phyloP scores from a whole-genome alignment of 92 coral and sea anemone genomes.

The Paragorgia papillata region DNA sequence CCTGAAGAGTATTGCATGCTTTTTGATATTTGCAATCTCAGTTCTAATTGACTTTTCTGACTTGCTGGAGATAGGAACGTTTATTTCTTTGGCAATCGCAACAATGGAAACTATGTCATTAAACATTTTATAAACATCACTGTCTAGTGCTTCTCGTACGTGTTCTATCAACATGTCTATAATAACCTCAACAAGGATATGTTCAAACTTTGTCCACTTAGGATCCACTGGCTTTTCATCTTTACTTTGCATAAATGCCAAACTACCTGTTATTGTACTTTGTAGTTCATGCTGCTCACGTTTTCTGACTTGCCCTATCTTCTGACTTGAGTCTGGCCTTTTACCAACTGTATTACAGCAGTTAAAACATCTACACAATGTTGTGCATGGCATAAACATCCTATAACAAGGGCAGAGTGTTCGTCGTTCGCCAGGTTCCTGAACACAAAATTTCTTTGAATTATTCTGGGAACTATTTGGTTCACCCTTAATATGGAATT shows the following conservation, averaged over 20 bases:
- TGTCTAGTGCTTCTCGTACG: constrained; percentile 46
- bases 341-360: constrained; percentile 44
- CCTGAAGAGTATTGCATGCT: constrained; percentile 49
- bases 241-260: constrained; percentile 29
- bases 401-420: constrained; percentile 13
- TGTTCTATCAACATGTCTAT: constrained; percentile 44
- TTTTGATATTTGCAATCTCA: constrained; percentile 38
- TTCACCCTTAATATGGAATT: too few species aligned
- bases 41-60: constrained; percentile 42
- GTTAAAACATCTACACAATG: neutral
- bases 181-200: constrained; percentile 54
- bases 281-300: constrained; percentile 39
- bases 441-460: neutral
- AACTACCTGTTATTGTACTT: constrained; percentile 31
- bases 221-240: constrained; percentile 38
- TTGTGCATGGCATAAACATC: neutral
- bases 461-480: constrained; percentile 8
- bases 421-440: too few species aligned
- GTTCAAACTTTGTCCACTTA: constrained; percentile 51
- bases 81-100: constrained; percentile 47
- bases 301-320: constrained; percentile 31
- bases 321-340: constrained; percentile 41
- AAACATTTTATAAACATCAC: constrained; percentile 42
- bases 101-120: constrained; percentile 41
- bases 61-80: constrained; percentile 43